Percentiles rank a stretch among this genome's conserved stretches.
These are phyloP conservation scores for Cygnus atratus DNA, from an alignment of 2,113 vertebrate species.

Conservation along the genomic window DNA sequence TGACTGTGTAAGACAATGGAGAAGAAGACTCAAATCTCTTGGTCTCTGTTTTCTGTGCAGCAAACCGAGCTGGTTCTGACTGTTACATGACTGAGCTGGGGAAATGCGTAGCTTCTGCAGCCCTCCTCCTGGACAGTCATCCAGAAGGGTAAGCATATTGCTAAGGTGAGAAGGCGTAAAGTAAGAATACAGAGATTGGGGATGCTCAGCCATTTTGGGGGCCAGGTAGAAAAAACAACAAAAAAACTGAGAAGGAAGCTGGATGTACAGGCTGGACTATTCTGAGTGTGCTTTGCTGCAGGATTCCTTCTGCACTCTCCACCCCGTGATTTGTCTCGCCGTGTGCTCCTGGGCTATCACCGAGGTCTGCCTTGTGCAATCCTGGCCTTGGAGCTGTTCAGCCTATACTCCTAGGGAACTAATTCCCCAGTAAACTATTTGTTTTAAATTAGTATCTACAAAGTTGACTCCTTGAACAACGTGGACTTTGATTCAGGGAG, in stretches of 20 bases:
- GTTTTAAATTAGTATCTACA: conserved; percentile 58
- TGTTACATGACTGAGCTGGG: not conserved
- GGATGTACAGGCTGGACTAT: not conserved
- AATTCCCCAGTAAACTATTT: conserved; percentile 52
- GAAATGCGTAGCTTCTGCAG: rapidly evolving
- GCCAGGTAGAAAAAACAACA: not conserved
- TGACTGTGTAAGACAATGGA: rapidly evolving
- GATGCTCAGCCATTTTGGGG: not conserved
- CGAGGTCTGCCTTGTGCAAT: not conserved
- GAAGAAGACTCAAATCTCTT: not conserved
- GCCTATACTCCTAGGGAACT: not conserved
- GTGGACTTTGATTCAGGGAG: conserved; percentile 20
- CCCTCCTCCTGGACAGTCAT: not conserved
- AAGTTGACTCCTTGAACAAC: conserved; percentile 14
- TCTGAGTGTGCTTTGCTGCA: not conserved
- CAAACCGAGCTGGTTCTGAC: not conserved
- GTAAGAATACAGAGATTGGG: not conserved
- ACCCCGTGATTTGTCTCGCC: not conserved
- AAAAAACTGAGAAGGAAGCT: not conserved
- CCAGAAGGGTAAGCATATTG: not conserved
- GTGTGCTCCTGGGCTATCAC: not conserved
- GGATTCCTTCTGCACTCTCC: not conserved
- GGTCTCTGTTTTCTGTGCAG: not conserved
- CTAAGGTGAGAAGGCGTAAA: not conserved
- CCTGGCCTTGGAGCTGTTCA: not conserved